These are phyloP conservation scores for Catharus bicknelli DNA, from an alignment of 2,113 vertebrate genomes.

Conservation along the genomic window DNA sequence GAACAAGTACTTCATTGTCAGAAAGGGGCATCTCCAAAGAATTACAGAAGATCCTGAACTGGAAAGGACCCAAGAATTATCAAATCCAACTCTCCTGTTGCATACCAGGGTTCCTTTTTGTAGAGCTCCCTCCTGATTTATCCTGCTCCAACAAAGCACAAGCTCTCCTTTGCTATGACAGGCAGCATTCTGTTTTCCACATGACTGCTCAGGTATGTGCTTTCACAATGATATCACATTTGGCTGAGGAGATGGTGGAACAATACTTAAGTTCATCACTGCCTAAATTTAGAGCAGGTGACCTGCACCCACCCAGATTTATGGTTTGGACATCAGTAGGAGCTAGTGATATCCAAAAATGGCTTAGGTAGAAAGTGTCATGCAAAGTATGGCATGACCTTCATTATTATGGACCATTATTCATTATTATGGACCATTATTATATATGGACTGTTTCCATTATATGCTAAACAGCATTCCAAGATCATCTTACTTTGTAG, in stretches of 20 bases:
- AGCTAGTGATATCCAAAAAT: background rate
- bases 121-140: background rate
- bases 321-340: background rate
- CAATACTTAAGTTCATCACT: background rate
- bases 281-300: background rate
- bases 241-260: background rate
- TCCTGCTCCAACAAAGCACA: background rate
- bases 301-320: background rate
- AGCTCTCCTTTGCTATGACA: background rate
- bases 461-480: background rate
- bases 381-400: rapidly evolving
- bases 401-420: background rate
- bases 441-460: background rate
- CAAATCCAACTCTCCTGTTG: background rate
- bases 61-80: background rate
- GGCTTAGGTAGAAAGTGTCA: background rate
- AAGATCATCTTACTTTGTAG: background rate
- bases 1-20: background rate
- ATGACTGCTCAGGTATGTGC: background rate
- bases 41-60: background rate
- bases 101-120: background rate
- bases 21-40: background rate
- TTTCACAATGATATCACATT: background rate
- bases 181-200: background rate
- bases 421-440: background rate